Percentiles rank a stretch among this genome's conserved stretches.
Conservation (phyloP, 2,888 invertebrate genomes). For the Emmelina monodactyla region DNA sequence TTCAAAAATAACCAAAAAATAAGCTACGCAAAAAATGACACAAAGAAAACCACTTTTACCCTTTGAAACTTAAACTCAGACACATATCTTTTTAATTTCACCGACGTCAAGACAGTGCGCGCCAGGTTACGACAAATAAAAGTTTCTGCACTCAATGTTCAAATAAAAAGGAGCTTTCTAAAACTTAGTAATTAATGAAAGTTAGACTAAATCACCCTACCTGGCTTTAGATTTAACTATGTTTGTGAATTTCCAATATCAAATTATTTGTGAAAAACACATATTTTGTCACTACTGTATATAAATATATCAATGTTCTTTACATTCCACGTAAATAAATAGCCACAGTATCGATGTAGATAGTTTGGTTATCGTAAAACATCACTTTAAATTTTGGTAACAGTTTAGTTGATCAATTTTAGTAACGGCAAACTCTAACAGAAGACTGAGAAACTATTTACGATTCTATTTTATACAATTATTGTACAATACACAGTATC, state of each 20-base stretch:
- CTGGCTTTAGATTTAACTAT: conserved; percentile 56
- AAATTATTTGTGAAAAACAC: neutral
- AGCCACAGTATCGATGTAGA: too few species aligned
- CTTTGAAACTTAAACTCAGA: too few species aligned
- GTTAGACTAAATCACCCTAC: conserved; percentile 57
- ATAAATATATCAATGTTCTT: neutral
- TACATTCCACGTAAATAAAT: conserved; percentile 1
- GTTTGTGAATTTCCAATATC: too few species aligned
- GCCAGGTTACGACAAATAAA: conserved; percentile 60
- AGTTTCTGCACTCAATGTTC: conserved; percentile 64
- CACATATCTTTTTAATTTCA: conserved; percentile 8
- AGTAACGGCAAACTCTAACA: conserved; percentile 38
- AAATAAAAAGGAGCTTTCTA: conserved; percentile 66
- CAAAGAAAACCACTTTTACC: too few species aligned
- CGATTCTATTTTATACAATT: conserved; percentile 60
- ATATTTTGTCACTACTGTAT: neutral
- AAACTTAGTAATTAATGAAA: conserved; percentile 57
- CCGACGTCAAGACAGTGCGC: conserved; percentile 43
- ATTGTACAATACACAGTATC: conserved; percentile 49
- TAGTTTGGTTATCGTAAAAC: neutral
- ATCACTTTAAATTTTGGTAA: neutral
- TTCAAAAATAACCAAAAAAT: too few species aligned
- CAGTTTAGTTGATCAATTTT: neutral
- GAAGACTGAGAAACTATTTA: conserved; percentile 65
- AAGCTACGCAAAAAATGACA: too few species aligned